Percentiles rank a stretch among this genome's conserved stretches.
These are phyloP conservation scores for Tillus elongatus DNA, from an alignment of 2,888 invertebrate genomes.

Conservation along the genomic window DNA sequence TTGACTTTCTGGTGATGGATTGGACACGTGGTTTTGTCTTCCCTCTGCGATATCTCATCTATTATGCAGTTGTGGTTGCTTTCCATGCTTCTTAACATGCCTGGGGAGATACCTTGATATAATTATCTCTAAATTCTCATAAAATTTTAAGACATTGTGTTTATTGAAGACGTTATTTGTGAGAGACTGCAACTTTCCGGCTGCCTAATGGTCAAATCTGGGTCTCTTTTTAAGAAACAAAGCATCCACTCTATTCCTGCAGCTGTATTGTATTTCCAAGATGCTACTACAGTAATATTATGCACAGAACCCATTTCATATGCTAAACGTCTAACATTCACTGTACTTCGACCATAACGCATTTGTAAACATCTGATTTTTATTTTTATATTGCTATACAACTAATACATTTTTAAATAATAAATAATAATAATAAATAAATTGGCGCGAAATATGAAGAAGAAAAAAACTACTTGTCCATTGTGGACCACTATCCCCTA, in stretches of 20 bases:
- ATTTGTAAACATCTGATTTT: neutral
- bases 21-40: no score
- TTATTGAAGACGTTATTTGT: neutral
- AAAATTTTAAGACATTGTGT: constrained; percentile 1
- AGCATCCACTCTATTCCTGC: neutral
- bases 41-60: no score
- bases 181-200: constrained; percentile 1
- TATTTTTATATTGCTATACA: neutral
- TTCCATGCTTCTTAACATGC: no score
- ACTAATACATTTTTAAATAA: no score
- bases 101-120: constrained; percentile 1
- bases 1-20: no score
- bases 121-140: neutral
- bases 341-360: constrained; percentile 1
- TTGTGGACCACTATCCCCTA: no score
- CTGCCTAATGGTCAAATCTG: constrained; percentile 2
- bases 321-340: constrained; percentile 3
- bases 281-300: neutral
- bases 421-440: no score
- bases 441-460: no score
- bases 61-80: no score
- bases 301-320: neutral
- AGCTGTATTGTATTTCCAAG: neutral
- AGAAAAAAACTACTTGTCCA: no score
- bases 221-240: neutral